Conservation (phyloP, 2,888 invertebrate genomes). For the Sylvicola cinctus region DNA sequence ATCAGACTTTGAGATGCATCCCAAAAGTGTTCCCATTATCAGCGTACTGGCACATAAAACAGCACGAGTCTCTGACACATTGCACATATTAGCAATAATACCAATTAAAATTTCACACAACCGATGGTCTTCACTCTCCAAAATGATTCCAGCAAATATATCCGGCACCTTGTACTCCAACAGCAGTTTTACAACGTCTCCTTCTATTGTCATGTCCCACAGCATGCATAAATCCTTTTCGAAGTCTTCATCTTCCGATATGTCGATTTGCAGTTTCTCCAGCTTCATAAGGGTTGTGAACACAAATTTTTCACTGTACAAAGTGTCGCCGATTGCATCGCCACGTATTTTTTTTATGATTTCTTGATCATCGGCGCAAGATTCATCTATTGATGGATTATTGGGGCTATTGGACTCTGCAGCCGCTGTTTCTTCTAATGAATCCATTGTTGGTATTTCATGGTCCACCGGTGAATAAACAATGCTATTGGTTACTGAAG, state of each 20-base stretch:
- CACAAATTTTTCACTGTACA: constrained; percentile 58
- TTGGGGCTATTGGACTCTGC: no score
- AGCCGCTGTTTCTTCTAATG: no score
- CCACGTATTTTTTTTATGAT: constrained; percentile 34
- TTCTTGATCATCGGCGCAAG: no score
- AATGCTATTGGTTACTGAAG: no score
- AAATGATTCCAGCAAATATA: constrained; percentile 29
- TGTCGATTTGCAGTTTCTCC: constrained; percentile 30
- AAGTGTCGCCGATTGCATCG: constrained; percentile 60
- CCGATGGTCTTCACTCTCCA: constrained; percentile 37
- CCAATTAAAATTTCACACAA: constrained; percentile 65
- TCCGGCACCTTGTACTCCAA: constrained; percentile 44
- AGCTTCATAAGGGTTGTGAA: constrained; percentile 44
- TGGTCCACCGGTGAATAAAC: no score
- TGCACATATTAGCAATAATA: constrained; percentile 66
- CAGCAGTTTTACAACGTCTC: constrained; percentile 50
- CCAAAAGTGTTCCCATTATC: constrained; percentile 33
- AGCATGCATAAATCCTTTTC: constrained; percentile 56
- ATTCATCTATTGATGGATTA: no score
- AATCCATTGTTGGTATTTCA: no score
- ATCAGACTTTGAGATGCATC: constrained; percentile 40
- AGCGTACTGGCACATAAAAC: constrained; percentile 33
- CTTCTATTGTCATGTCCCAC: constrained; percentile 72
- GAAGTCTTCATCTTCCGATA: constrained; percentile 28
- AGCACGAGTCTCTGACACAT: constrained; percentile 36